These are phyloP conservation scores for Tenthredo scrophulariae DNA, from an alignment of 2,888 invertebrate species.

Conservation along the genomic window DNA sequence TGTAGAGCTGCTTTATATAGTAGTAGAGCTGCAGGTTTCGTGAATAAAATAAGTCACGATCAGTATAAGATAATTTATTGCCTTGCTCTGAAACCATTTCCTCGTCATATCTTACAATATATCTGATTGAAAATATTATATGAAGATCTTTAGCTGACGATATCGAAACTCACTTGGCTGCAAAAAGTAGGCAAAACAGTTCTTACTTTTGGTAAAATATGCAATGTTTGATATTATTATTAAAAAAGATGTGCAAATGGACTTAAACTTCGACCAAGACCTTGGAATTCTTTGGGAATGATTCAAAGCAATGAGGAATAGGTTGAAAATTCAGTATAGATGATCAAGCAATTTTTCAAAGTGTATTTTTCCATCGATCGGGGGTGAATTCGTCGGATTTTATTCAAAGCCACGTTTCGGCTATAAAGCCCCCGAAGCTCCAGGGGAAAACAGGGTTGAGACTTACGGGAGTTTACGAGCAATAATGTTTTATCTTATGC, in stretches of 20 bases:
- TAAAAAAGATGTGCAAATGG: background rate
- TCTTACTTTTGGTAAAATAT: background rate
- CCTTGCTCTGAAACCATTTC: background rate
- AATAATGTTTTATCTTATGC: constrained; percentile 30
- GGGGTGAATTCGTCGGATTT: constrained; percentile 68
- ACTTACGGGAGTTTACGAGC: constrained; percentile 36
- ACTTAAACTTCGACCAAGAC: background rate
- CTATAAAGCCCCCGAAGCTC: constrained; percentile 69
- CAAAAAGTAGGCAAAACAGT: background rate
- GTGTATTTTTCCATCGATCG: constrained; percentile 51
- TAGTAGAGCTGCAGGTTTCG: background rate
- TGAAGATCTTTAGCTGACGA: constrained; percentile 2
- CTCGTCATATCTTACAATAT: background rate
- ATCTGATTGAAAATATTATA: background rate
- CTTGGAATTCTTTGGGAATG: background rate
- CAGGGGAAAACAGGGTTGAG: constrained; percentile 58
- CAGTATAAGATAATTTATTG: constrained; percentile 16
- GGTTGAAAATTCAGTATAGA: background rate
- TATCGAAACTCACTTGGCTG: background rate
- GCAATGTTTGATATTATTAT: background rate
- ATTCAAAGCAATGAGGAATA: background rate
- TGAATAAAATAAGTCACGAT: constrained; percentile 11
- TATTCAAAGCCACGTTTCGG: constrained; percentile 67
- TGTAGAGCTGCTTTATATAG: constrained; percentile 16
- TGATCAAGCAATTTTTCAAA: constrained; percentile 17